phyloP scores from a whole-genome alignment of 2,113 vertebrate species.

The Cyprinus carpio region DNA sequence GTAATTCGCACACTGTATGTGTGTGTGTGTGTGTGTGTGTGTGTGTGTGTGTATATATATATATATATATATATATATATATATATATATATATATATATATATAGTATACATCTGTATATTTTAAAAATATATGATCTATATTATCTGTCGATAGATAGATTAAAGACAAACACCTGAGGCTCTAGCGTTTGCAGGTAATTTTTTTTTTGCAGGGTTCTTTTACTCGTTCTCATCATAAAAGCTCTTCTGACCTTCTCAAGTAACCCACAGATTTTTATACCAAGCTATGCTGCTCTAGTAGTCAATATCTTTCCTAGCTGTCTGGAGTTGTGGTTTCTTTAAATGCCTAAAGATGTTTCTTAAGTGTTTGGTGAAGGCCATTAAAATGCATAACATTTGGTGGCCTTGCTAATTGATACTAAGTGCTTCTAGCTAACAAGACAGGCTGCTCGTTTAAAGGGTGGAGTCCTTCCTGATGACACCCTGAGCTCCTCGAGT shows the following conservation, averaged over 20 bases:
- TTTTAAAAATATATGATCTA: too few species aligned
- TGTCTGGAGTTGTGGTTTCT: neutral
- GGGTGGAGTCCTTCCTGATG: constrained; percentile 30
- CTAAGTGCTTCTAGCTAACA: constrained; percentile 68
- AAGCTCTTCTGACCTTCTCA: constrained; percentile 1
- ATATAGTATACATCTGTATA: too few species aligned
- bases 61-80: too few species aligned
- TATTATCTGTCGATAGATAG: neutral
- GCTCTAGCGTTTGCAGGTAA: too few species aligned
- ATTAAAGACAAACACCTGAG: neutral
- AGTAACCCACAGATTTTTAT: neutral
- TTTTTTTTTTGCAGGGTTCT: neutral
- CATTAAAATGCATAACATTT: constrained; percentile 91
- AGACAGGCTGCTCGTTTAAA: constrained; percentile 64
- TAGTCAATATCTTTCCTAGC: constrained; percentile 6
- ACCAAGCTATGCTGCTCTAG: neutral
- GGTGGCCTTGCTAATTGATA: constrained; percentile 76
- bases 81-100: too few species aligned
- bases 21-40: too few species aligned
- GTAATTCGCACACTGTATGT: too few species aligned
- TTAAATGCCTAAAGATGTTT: constrained; percentile 50
- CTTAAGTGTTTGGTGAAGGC: constrained; percentile 76
- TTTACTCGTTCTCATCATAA: neutral
- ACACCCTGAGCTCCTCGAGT: neutral
- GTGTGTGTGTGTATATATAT: too few species aligned